These are phyloP conservation scores for Chionis minor DNA, from an alignment of 2,113 vertebrate genomes.

Conservation along the genomic window DNA sequence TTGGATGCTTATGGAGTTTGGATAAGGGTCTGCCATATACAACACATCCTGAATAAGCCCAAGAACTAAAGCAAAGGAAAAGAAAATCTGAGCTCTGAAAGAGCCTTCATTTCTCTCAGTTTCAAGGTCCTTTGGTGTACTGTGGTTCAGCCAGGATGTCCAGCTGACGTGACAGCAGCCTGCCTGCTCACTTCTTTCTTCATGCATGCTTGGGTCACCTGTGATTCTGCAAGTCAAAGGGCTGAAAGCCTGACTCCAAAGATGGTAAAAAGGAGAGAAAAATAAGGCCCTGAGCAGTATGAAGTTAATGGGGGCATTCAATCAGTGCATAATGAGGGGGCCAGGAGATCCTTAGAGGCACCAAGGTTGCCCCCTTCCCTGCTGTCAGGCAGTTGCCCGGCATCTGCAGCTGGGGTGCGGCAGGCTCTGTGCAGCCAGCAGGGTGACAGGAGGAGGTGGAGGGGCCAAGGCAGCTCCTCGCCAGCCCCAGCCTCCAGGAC, in stretches of 20 bases:
- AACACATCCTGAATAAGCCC: background rate
- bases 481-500: background rate
- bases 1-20: background rate
- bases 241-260: background rate
- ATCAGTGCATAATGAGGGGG: background rate
- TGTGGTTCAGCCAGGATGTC: background rate
- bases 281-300: background rate
- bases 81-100: background rate
- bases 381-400: background rate
- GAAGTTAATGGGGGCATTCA: background rate
- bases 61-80: background rate
- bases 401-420: fast-evolving
- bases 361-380: fast-evolving
- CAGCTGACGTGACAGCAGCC: background rate
- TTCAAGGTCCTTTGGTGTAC: background rate
- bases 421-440: background rate
- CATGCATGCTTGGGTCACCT: background rate
- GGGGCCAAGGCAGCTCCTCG: background rate
- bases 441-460: background rate
- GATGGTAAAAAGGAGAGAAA: fast-evolving
- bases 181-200: background rate
- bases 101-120: background rate
- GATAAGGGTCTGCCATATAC: background rate
- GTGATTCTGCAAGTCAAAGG: background rate
- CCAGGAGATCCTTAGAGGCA: background rate